Base-by-base conservation (phyloP, 2,888 invertebrate genomes). In the Tortricodes alternella region DNA sequence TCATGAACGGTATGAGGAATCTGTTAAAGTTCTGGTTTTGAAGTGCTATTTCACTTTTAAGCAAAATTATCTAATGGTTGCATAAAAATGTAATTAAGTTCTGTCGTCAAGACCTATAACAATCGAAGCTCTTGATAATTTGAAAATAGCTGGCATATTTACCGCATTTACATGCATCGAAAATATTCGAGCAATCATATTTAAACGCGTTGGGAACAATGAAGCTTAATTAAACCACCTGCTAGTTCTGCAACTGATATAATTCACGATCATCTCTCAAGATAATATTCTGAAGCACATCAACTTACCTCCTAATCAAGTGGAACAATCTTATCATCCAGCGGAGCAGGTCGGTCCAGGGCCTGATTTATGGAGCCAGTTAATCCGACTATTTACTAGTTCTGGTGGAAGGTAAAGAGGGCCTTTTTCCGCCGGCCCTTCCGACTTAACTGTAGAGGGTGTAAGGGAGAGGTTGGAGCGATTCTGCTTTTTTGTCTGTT, bases 381-480 rank as follows among this genome's bases (percentile, higher is more conserved):
- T 62, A 62, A 62, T 60, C 62, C 60, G 38, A 57, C 60, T 62
- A 62, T 62, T 62, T 60, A 60, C 62, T 61, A 59, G 56, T 61
- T 61, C 56, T 55, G 52, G 41, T 55, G 61, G 52, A 59, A 61
- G 59, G 61, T 61, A 59, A 53, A 34, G 35, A 55, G 48, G 59
- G 59, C 46, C 61, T 59, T 61, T 61, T 61, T 61, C 59, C 56
- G 46, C 52, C 29, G 46, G 59, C 56, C 52, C 53, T 55, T 59
- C 37, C 57, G 57, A 57, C 43, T 27, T 29, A 19, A 24, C 15
- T 27, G 35, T 16, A 35, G 5, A 16, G 21, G 38, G 37, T 16
- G 13, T 11, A 48, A 44, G 32, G 15, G 9, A 50, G 8, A 8
- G n/a, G 29, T 9, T 6, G 16, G n/a, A 38, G 44, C 51, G 41